These are phyloP conservation scores for Synanthedon vespiformis DNA, from an alignment of 2,888 invertebrate species.

Conservation along the genomic window DNA sequence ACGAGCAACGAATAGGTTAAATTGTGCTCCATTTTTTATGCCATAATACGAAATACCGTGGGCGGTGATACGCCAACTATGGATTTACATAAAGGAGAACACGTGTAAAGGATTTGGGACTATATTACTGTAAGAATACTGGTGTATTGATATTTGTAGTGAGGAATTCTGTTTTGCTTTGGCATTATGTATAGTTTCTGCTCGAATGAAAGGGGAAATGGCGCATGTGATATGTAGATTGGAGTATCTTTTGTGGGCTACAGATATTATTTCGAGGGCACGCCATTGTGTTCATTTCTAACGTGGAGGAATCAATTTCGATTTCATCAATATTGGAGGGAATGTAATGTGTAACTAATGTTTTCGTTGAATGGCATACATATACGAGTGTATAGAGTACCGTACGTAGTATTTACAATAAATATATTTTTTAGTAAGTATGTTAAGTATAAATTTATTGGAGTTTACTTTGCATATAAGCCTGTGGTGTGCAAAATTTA, in stretches of 20 bases:
- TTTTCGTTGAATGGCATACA: no score
- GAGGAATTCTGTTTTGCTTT: background rate
- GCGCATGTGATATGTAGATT: conserved; percentile 52
- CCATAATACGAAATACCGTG: conserved; percentile 20
- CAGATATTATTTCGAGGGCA: conserved; percentile 34
- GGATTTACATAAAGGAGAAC: background rate
- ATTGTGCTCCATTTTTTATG: conserved; percentile 13
- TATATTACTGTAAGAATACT: background rate
- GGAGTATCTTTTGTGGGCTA: conserved; percentile 16
- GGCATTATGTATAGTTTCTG: conserved; percentile 17
- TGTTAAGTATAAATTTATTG: no score
- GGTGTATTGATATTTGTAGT: background rate
- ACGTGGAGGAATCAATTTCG: background rate
- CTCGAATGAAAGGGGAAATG: conserved; percentile 34
- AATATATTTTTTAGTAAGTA: no score
- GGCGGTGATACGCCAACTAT: conserved; percentile 3
- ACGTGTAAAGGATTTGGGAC: background rate
- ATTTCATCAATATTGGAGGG: background rate
- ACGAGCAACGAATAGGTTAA: conserved; percentile 17
- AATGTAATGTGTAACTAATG: background rate
- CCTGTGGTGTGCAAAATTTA: no score
- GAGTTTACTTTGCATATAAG: no score
- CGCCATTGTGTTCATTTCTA: background rate
- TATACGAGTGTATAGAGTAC: no score
- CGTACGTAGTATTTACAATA: no score